Evolutionary conservation across 2,797 vertebrate species (phyloP), one percentile per base, ranked within the genome.

Genomic region (Peromyscus nudipes): DNA sequence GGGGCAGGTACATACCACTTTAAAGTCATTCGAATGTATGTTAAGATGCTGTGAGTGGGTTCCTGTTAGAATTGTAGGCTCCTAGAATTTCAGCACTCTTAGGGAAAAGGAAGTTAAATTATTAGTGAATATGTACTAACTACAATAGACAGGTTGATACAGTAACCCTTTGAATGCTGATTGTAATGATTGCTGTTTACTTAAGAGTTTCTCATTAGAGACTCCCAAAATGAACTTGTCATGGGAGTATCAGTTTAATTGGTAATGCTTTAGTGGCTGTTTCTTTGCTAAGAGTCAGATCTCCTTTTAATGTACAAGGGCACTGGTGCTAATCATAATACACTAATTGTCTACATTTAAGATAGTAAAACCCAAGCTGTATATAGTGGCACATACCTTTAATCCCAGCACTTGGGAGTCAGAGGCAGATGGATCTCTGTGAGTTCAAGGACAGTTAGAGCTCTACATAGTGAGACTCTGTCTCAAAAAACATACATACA

Each of bases 61-160:
- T 96, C 8, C 80, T 92, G 7, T 93, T 93, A 85, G 75, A 52
- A 69, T 84, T 92, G 83, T 93, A 90, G 69, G 90, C 69, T 92
- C 71, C 77, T 73, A 69, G 67, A 87, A 93, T 97, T 96, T 93
- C 31, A 94, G 31, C 64, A 52, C 14, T 83, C 5, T 67, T 89
- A 73, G 81, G 27, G 84, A 92, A 90, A 65, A 85, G 4, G 37
- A 76, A 73, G 14, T 79, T 37, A 81, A 92, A 85, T 60, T 60
- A 14, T 25, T 88, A 55, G 37, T 73, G 4, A 92, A 17, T 89
- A 17, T 93, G 49, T 83, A 60, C 16, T 81, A 34, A 17, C 43
- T 93, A 31, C 21, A 62, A 11, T 37, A 83, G 65, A 31, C 43
- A 27, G 29, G 64, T 46, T 64, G 64, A 52, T 9, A 60, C n/a